Conservation (phyloP, 92 coral and sea anemone genomes). For the Actinostola sp. region DNA sequence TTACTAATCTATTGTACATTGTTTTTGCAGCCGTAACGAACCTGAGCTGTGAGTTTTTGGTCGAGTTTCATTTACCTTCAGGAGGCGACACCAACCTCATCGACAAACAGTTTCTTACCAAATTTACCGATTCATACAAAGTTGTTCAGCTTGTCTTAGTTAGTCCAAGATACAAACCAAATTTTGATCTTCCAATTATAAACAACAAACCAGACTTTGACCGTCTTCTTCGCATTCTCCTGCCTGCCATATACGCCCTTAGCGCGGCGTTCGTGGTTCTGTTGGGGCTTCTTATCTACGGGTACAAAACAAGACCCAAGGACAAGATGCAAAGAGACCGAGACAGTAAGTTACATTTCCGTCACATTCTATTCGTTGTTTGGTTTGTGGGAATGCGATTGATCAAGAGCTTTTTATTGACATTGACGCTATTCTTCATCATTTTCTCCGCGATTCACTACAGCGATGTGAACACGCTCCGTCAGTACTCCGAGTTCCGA, state of each 20-base stretch:
- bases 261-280: slow-evolving; percentile 51
- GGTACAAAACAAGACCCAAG: slow-evolving; percentile 74
- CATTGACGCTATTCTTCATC: slow-evolving; percentile 61
- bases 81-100: slow-evolving; percentile 75
- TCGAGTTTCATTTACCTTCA: slow-evolving; percentile 78
- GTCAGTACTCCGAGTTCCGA: slow-evolving; percentile 48
- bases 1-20: background rate
- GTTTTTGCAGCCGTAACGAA: slow-evolving; percentile 59
- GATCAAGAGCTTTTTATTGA: slow-evolving; percentile 71
- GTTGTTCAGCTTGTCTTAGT: slow-evolving; percentile 57
- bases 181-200: slow-evolving; percentile 51
- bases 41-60: slow-evolving; percentile 42
- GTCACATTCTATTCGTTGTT: slow-evolving; percentile 73
- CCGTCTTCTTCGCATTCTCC: slow-evolving; percentile 40
- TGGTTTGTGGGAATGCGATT: slow-evolving; percentile 83
- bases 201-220: slow-evolving; percentile 54
- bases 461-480: slow-evolving; percentile 52
- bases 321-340: slow-evolving; percentile 74
- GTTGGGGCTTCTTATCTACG: slow-evolving; percentile 62
- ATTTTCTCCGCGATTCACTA: slow-evolving; percentile 69
- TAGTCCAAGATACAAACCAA: slow-evolving; percentile 68
- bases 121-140: slow-evolving; percentile 63
- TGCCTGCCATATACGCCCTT: slow-evolving; percentile 60
- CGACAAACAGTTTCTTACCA: slow-evolving; percentile 74
- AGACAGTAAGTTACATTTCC: slow-evolving; percentile 68